These are phyloP conservation scores for Spodoptera litura DNA, from an alignment of 1,140 invertebrate species.

Conservation along the genomic window DNA sequence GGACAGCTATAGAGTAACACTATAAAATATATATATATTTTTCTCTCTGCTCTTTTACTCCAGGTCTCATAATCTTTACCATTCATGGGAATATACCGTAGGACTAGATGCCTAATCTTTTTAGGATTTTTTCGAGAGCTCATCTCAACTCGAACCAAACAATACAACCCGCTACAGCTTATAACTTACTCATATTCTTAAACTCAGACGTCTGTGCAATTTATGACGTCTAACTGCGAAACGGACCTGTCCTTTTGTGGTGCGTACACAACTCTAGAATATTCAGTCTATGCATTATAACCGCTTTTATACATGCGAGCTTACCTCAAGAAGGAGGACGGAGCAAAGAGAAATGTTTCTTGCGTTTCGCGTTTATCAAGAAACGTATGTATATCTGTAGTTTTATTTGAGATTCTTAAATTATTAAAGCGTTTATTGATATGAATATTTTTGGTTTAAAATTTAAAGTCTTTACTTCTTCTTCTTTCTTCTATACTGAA, in stretches of 20 bases:
- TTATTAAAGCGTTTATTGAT: too few relatives aligned
- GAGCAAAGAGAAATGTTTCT: constrained; percentile 3
- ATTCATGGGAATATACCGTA: too few relatives aligned
- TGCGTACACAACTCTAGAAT: constrained; percentile 50
- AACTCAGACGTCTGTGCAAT: constrained; percentile 61
- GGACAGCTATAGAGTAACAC: too few relatives aligned
- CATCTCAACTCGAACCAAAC: not conserved
- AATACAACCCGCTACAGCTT: not conserved
- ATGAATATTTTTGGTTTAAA: too few relatives aligned
- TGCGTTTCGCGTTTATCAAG: not conserved
- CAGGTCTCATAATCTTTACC: too few relatives aligned
- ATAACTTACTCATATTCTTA: not conserved
- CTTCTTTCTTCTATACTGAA: too few relatives aligned
- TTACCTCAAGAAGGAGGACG: not conserved
- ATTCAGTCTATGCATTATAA: constrained; percentile 49
- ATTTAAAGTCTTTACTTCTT: too few relatives aligned
- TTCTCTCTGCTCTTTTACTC: too few relatives aligned
- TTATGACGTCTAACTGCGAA: constrained; percentile 60
- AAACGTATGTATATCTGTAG: not conserved
- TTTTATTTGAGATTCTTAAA: too few relatives aligned
- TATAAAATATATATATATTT: too few relatives aligned
- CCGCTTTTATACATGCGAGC: constrained; percentile 2
- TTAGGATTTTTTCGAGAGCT: too few relatives aligned
- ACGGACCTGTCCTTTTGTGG: constrained; percentile 63
- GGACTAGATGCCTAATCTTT: too few relatives aligned